Conservation (phyloP, 2,888 invertebrate species). For the Pristionchus entomophagus region DNA sequence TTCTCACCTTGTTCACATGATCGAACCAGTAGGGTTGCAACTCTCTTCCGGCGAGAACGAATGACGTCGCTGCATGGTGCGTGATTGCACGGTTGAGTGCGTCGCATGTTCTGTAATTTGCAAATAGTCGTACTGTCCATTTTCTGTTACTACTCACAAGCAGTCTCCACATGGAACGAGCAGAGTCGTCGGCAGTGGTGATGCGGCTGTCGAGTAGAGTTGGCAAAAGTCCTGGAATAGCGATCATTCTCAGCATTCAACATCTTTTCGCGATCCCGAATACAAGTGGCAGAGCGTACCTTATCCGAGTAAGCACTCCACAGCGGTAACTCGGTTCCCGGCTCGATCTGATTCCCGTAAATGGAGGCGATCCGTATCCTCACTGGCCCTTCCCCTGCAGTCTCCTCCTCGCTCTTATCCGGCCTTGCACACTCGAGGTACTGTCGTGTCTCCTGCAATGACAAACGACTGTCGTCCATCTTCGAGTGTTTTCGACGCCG, state of each 20-base stretch:
- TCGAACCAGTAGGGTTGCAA: conserved; percentile 34
- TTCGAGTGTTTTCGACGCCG: not conserved
- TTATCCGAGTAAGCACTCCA: conserved; percentile 15
- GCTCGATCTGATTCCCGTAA: conserved; percentile 2
- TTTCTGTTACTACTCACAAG: not conserved
- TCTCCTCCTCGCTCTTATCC: not conserved
- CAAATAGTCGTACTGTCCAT: not conserved
- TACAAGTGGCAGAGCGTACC: not conserved
- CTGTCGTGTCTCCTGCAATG: conserved; percentile 27
- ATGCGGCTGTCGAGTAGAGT: not conserved
- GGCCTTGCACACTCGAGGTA: conserved; percentile 20
- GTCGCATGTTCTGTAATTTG: conserved; percentile 5
- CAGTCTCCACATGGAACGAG: not conserved
- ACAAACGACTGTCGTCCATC: not conserved
- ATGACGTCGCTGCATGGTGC: not conserved
- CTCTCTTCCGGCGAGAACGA: not conserved
- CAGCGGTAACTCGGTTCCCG: conserved; percentile 11
- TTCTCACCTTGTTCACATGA: not conserved
- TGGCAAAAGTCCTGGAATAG: conserved; percentile 15
- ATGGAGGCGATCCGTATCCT: not conserved
- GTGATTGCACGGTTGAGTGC: not conserved
- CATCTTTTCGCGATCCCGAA: too few species aligned
- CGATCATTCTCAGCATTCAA: too few species aligned
- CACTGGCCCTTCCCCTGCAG: too few species aligned
- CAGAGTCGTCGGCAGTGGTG: not conserved